These are phyloP conservation scores for Pteropus rufus DNA, from an alignment of 2,797 vertebrate genomes.

Conservation along the genomic window DNA sequence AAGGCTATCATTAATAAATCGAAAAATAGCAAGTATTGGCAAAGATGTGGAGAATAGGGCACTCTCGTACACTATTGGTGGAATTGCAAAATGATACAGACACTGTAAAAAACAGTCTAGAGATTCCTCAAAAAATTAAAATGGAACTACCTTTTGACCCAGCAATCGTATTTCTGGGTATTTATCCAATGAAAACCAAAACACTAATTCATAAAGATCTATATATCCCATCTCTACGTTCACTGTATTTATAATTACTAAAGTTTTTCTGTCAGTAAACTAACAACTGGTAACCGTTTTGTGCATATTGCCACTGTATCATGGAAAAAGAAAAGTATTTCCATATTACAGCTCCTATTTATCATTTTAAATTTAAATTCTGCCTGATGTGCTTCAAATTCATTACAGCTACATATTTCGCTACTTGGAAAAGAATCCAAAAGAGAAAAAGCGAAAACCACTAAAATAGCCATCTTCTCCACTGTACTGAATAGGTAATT, in stretches of 20 bases:
- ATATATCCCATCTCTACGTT: no score
- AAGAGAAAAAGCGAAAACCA: slow-evolving; percentile 5
- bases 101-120: no score
- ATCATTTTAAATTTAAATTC: not conserved
- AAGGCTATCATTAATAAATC: no score
- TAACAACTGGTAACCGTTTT: not conserved
- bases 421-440: slow-evolving; percentile 10
- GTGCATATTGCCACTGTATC: not conserved
- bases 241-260: not conserved
- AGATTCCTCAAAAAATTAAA: no score
- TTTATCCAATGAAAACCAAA: no score
- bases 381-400: not conserved
- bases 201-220: no score
- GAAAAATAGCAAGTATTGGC: no score
- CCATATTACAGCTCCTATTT: not conserved
- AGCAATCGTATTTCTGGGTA: no score
- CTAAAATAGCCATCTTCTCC: not conserved
- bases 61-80: no score
- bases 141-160: no score
- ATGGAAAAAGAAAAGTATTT: not conserved
- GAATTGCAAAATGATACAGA: no score
- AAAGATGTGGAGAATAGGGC: no score
- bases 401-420: not conserved
- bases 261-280: not conserved
- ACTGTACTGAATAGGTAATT: not conserved